Conservation (phyloP, 1,140 invertebrate genomes). For the Eulimnadia texana region DNA sequence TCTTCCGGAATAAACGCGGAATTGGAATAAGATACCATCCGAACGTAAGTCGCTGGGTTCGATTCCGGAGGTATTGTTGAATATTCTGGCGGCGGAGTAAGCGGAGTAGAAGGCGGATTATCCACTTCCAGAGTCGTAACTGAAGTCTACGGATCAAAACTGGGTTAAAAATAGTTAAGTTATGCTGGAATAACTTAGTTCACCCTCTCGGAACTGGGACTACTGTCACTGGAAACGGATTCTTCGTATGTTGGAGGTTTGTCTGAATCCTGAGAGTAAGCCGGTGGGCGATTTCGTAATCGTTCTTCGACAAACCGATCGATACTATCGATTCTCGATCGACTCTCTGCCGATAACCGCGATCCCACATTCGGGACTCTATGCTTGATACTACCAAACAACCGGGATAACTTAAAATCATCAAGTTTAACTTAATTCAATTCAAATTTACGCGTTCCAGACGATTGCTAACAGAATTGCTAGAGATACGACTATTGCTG, state of each 20-base stretch:
- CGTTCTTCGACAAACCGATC: constrained; percentile 10
- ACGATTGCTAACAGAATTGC: constrained; percentile 2
- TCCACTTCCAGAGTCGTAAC: too few relatives aligned
- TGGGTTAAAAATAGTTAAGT: too few relatives aligned
- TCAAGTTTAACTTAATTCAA: too few relatives aligned
- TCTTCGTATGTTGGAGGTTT: constrained; percentile 16
- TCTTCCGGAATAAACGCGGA: background rate
- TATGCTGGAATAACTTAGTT: background rate
- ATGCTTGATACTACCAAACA: too few relatives aligned
- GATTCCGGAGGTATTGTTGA: too few relatives aligned
- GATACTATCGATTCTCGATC: constrained; percentile 10
- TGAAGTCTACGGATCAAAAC: too few relatives aligned
- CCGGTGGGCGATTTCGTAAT: constrained; percentile 10
- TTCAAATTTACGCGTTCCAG: constrained; percentile 12
- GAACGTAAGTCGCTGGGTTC: too few relatives aligned
- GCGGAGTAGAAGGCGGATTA: too few relatives aligned
- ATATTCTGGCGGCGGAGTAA: too few relatives aligned
- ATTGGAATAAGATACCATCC: background rate
- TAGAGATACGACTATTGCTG: constrained; percentile 9
- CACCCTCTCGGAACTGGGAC: background rate
- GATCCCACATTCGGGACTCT: background rate
- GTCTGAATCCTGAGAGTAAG: constrained; percentile 6
- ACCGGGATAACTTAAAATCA: background rate
- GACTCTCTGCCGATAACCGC: background rate
- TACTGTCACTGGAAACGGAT: background rate